Base-by-base conservation (phyloP, 1,140 invertebrate species). In the Drosophila equinoxialis region DNA sequence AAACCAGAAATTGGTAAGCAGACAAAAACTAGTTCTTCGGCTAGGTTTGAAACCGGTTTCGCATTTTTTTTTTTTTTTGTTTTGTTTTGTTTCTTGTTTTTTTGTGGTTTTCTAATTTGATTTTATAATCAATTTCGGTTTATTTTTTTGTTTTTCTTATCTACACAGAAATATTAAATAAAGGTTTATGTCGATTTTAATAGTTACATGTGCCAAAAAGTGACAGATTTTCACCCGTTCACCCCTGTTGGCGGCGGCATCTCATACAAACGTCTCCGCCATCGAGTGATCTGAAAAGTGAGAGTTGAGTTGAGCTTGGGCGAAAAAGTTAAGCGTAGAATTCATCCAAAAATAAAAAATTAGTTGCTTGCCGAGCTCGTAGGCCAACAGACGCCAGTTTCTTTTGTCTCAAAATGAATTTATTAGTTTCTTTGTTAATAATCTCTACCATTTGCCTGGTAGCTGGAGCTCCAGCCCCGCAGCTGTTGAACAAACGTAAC, bases 131-230 rank as follows among this genome's bases (percentile, higher is more conserved):
- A 51, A 51, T 51, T 51, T 51, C 6, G 35, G 30, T 58, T 23
- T 51, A 1, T 58, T 23, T 58, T 58, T 30, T 57, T 35, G 20
- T 26, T 3, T 26, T 26, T 58, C 6, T 79, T 67, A 20, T 48
- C 55, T 51, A 45, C 64, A 75, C 71, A 80, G 67, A 67, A 77
- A 65, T 75, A 82, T 61, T 63, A 33, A 70, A 70, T 76, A 66
- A 61, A 59, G 65, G 64, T 74, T 68, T 67, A 54, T 74, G 33
- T 51, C 65, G 61, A 35, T 13, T 20, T 39, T 59, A 37, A 51
- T 51, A 51, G 75, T 87, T 83, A 87, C 84, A 87, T 79, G 57
- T 83, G 84, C 72, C 82, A 85, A 89, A 87, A 79, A 23, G 8
- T 11, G 17, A 8, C 45, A 17, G 2, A 14, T 48, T 48, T 48